Conservation (phyloP, 2,113 vertebrate genomes). For the Tursiops truncatus region DNA sequence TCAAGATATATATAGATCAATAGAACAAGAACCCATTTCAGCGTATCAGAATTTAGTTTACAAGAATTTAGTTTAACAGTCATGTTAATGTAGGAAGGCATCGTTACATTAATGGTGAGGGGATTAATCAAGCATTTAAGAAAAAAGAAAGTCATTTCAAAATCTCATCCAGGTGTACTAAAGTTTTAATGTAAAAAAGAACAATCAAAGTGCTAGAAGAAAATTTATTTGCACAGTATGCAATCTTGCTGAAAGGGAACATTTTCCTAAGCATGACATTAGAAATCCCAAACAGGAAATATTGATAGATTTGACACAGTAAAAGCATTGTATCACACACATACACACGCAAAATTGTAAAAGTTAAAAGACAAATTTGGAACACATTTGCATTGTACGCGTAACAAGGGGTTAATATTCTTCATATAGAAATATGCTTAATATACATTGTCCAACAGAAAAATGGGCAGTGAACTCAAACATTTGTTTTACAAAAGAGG, state of each 20-base stretch:
- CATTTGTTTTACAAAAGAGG: neutral
- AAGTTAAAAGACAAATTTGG: neutral
- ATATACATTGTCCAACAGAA: neutral
- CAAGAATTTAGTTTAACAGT: neutral
- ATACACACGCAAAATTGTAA: neutral
- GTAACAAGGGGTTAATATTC: neutral
- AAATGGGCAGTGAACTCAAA: neutral
- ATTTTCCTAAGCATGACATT: neutral
- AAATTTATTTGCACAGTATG: neutral
- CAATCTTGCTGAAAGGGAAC: neutral
- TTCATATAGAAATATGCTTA: neutral
- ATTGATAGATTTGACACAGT: neutral
- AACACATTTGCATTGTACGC: neutral
- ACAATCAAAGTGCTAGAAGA: neutral
- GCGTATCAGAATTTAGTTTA: neutral
- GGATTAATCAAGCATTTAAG: neutral
- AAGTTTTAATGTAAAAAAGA: neutral
- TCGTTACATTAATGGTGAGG: neutral
- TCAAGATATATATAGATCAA: neutral
- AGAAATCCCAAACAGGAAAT: neutral
- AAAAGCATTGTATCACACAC: neutral
- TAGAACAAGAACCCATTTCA: fast-evolving
- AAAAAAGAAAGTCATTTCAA: neutral
- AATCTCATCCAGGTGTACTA: neutral
- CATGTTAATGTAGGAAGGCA: neutral